phyloP scores from a whole-genome alignment of 2,113 vertebrate species.

The Trichechus manatus region DNA sequence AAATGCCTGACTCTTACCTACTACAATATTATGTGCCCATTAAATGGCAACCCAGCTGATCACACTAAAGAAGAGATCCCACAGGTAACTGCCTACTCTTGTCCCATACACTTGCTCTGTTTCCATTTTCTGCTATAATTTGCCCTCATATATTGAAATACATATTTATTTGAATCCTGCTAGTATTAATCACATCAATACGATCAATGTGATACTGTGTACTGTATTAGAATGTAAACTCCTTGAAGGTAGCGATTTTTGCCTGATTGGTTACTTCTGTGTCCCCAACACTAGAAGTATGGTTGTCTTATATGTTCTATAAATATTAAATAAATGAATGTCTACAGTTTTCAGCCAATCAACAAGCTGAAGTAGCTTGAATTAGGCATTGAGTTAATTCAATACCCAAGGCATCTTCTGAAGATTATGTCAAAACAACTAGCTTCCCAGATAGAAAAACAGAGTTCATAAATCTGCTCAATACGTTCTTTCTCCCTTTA shows the following conservation, averaged over 20 bases:
- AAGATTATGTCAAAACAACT: conserved; percentile 82
- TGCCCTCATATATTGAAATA: not conserved
- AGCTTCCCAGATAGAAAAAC: conserved; percentile 81
- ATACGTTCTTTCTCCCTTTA: conserved; percentile 74
- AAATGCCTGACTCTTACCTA: not conserved
- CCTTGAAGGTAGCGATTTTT: not conserved
- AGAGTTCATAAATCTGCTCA: conserved; percentile 79
- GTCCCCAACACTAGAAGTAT: not conserved
- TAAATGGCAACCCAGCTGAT: not conserved
- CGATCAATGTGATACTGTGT: not conserved
- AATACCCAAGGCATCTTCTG: conserved; percentile 78
- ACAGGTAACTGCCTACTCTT: too few species aligned
- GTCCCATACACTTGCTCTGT: not conserved
- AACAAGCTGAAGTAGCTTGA: conserved; percentile 6
- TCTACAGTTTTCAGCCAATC: conserved; percentile 18
- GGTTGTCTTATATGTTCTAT: not conserved
- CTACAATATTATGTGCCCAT: not conserved
- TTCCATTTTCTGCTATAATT: not conserved
- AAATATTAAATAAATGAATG: not conserved
- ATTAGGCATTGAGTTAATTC: conserved; percentile 73
- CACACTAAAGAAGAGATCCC: not conserved
- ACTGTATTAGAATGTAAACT: not conserved
- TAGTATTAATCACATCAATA: not conserved
- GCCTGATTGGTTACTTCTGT: not conserved
- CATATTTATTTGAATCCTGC: not conserved